phyloP scores from a whole-genome alignment of 1,140 invertebrate species.

The Formica selysi region DNA sequence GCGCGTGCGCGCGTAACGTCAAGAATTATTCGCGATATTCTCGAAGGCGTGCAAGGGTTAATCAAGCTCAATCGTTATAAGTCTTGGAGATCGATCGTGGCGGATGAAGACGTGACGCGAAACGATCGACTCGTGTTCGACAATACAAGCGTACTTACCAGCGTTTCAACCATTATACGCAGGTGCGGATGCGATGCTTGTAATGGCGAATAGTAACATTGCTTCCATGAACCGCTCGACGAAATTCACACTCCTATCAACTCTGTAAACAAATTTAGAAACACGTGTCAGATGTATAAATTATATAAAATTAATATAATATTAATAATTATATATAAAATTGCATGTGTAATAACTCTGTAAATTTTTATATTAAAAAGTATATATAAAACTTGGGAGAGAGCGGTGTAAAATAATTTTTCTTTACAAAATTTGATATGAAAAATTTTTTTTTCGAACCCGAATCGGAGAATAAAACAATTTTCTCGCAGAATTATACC shows the following conservation, averaged over 20 bases:
- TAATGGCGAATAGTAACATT: background rate
- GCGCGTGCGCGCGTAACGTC: conserved; percentile 45
- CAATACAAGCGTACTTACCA: conserved; percentile 58
- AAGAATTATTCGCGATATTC: conserved; percentile 65
- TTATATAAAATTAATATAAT: too few species aligned
- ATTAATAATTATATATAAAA: too few species aligned
- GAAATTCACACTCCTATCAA: background rate
- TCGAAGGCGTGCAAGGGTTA: conserved; percentile 55
- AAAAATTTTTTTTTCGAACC: too few species aligned
- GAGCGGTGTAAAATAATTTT: background rate
- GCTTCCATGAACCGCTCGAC: background rate
- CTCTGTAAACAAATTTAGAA: conserved; percentile 13
- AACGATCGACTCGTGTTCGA: conserved; percentile 67
- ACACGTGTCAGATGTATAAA: background rate
- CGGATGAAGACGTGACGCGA: conserved; percentile 67
- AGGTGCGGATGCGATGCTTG: background rate
- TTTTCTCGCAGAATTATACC: conserved; percentile 7
- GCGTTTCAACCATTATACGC: conserved; percentile 28
- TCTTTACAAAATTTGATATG: too few species aligned
- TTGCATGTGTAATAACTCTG: too few species aligned
- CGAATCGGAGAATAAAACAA: background rate
- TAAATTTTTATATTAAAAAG: too few species aligned
- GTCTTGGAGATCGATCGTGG: conserved; percentile 59
- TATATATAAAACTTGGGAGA: too few species aligned
- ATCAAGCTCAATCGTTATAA: conserved; percentile 67